Conservation (phyloP, 2,888 invertebrate species). For the Linnaemya vulpina region DNA sequence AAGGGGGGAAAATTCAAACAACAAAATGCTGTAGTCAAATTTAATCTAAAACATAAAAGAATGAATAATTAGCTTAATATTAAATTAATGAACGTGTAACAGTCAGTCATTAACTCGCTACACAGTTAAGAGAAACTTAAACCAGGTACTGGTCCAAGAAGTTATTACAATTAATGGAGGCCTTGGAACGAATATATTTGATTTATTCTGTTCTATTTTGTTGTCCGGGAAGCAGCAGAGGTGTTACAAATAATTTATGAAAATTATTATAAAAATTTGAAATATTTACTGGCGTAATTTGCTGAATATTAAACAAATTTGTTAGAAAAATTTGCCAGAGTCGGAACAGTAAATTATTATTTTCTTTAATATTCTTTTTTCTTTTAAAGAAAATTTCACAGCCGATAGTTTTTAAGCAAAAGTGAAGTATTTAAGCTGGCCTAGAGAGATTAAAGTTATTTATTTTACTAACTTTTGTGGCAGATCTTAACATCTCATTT, state of each 20-base stretch:
- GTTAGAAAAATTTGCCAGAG: background rate
- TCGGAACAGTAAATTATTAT: background rate
- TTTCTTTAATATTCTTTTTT: too few species aligned
- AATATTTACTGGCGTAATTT: background rate
- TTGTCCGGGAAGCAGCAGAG: background rate
- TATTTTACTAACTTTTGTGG: too few species aligned
- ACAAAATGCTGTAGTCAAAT: slow-evolving; percentile 22
- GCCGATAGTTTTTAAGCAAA: too few species aligned
- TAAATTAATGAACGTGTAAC: slow-evolving; percentile 33
- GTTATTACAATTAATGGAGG: background rate
- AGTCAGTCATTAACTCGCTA: background rate
- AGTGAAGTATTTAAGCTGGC: too few species aligned
- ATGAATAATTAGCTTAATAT: slow-evolving; percentile 26
- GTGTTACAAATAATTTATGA: background rate
- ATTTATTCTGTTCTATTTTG: background rate
- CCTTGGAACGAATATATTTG: background rate
- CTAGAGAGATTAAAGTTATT: too few species aligned
- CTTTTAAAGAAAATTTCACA: too few species aligned
- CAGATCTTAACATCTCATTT: too few species aligned
- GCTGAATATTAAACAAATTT: background rate
- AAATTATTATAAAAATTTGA: background rate
- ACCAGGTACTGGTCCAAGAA: slow-evolving; percentile 12
- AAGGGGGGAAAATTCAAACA: background rate
- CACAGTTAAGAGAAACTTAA: slow-evolving; percentile 9
- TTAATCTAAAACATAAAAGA: background rate